Percentiles rank a stretch among this genome's conserved stretches.
These are phyloP conservation scores for Nylanderia fulva DNA, from an alignment of 1,140 invertebrate genomes.

Conservation along the genomic window DNA sequence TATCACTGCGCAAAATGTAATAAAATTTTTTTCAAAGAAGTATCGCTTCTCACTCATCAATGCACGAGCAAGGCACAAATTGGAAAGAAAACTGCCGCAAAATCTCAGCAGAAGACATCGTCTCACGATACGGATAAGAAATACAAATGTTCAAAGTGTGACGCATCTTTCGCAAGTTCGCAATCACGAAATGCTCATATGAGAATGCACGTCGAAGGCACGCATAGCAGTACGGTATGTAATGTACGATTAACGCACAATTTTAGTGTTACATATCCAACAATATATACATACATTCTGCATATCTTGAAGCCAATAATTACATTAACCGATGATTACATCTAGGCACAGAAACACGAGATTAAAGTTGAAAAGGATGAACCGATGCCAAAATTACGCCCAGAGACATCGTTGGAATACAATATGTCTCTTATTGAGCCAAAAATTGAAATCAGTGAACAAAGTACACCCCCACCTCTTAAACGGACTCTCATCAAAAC, in stretches of 20 bases:
- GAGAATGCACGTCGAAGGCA: slow-evolving; percentile 72
- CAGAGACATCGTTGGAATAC: slow-evolving; percentile 70
- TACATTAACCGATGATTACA: not conserved
- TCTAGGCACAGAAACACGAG: slow-evolving; percentile 58
- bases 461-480: slow-evolving; percentile 72
- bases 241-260: not conserved
- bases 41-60: slow-evolving; percentile 77
- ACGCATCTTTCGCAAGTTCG: slow-evolving; percentile 73
- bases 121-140: slow-evolving; percentile 67
- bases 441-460: slow-evolving; percentile 74
- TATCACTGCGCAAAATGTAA: slow-evolving; percentile 81
- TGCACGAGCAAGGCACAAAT: slow-evolving; percentile 68
- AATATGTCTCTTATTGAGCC: slow-evolving; percentile 72
- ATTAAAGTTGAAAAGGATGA: slow-evolving; percentile 65
- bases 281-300: not conserved
- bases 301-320: not conserved
- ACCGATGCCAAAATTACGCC: slow-evolving; percentile 72
- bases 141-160: slow-evolving; percentile 77
- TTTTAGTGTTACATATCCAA: not conserved
- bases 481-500: slow-evolving; percentile 80
- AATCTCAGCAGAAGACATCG: slow-evolving; percentile 60
- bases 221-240: slow-evolving; percentile 38
- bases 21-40: slow-evolving; percentile 82
- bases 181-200: slow-evolving; percentile 78
- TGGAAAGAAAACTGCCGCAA: slow-evolving; percentile 61